Evolutionary conservation across 2,888 invertebrate genomes (phyloP), one percentile per base, ranked within the genome.

Genomic region (Ophonus ardosiacus): DNA sequence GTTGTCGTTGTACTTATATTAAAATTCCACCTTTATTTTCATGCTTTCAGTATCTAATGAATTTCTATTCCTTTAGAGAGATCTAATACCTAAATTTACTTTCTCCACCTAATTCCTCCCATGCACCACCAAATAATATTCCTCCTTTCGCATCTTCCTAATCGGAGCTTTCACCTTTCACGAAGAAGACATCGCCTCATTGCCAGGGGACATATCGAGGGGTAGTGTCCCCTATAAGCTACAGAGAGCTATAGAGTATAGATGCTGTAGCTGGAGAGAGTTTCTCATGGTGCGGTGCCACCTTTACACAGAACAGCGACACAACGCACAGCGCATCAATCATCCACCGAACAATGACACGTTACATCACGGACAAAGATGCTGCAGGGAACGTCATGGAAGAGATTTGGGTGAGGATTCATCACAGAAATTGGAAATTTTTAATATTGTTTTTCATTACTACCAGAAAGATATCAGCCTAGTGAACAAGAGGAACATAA

Each of bases 271-370:
- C 21, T 21, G 51, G 21, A 18, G 76, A 8, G 57, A 57, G 56
- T 56, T 78, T 78, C 78, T 78, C 78, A 78, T 56, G 78, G 21
- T 57, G n/a, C 56, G 24, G 31, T 31, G 43, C 1, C 57, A 78
- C 78, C 78, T 78, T 78, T 78, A 59, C 57, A 78, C 31, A 31
- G 5, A 31, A 78, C 31, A 31, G 5, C 31, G 5, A 31, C 31
- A 31, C 31, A 31, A 31, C 31, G 31, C 31, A 31, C 57, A 78
- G 78, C 78, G 78, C 78, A 78, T 78, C 78, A 78, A 78, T 78
- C 78, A 78, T 78, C 59, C 38, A 7, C 57, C 78, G 78, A 78
- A 78, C 78, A 78, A 78, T 78, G 78, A 78, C 78, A 78, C 57
- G 59, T 78, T 56, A 78, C 78, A 57, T 78, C 78, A 78, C 15